These are phyloP conservation scores for Gymnosoma rotundatum DNA, from an alignment of 2,888 invertebrate genomes.

Conservation along the genomic window DNA sequence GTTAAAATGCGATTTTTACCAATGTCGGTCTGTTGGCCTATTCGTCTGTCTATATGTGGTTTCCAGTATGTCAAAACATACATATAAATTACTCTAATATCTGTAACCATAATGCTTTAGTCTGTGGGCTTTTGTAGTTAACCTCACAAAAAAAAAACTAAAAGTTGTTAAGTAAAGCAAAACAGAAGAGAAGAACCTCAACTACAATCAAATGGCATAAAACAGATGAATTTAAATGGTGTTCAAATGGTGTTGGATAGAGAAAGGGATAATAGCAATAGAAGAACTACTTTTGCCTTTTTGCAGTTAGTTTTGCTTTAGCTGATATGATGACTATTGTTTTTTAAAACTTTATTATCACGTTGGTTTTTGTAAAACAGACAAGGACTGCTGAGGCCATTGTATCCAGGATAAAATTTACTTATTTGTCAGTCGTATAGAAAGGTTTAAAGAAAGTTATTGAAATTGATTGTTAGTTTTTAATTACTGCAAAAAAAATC, in stretches of 20 bases:
- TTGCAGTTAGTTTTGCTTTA: no score
- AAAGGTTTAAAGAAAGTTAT: no score
- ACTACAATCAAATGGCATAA: conserved; percentile 14
- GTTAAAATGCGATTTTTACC: conserved; percentile 41
- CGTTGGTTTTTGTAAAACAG: not conserved
- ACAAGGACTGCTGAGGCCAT: not conserved
- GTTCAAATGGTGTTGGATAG: no score
- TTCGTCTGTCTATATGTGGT: conserved; percentile 39
- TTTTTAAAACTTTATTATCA: conserved; percentile 4
- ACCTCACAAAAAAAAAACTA: conserved; percentile 22
- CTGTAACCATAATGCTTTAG: conserved; percentile 50
- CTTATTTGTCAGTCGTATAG: not conserved
- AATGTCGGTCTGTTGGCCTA: conserved; percentile 2
- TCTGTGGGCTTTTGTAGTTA: conserved; percentile 43
- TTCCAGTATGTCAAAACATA: conserved; percentile 58
- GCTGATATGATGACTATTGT: no score
- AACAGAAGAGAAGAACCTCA: not conserved
- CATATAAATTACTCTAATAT: conserved; percentile 64
- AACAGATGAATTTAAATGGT: conserved; percentile 3
- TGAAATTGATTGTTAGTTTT: no score
- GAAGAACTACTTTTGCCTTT: no score
- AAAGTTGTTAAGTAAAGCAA: not conserved
- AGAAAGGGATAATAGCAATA: no score
- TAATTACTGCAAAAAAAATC: no score
- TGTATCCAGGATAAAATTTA: not conserved